Conservation (phyloP, 2,113 vertebrate species). For the Mola mola region DNA sequence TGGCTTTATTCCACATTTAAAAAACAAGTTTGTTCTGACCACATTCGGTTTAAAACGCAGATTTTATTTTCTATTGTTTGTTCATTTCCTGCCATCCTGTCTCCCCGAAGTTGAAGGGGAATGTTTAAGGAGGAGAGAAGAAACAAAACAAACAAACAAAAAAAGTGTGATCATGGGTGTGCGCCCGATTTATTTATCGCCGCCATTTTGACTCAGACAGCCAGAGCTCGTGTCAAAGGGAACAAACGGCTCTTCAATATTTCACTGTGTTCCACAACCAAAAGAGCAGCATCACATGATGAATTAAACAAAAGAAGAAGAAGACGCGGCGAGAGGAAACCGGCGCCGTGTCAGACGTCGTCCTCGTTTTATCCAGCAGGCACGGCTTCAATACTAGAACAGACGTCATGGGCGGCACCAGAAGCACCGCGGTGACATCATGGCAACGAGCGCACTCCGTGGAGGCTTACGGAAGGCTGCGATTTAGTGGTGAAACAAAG, state of each 20-base stretch:
- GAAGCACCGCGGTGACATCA: conserved; percentile 92
- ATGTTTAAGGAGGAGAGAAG: neutral
- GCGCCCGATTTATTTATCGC: conserved; percentile 79
- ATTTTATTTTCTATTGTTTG: no score
- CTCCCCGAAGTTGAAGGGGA: conserved; percentile 10
- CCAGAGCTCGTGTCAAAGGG: conserved; percentile 60
- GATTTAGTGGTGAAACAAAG: no score
- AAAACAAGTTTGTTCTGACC: no score
- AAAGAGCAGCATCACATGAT: conserved; percentile 51
- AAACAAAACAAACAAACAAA: no score
- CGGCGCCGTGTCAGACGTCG: conserved; percentile 84
- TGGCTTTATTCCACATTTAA: no score
- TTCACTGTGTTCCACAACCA: conserved; percentile 45
- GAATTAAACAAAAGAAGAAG: conserved; percentile 77
- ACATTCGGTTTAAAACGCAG: no score
- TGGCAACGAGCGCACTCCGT: conserved; percentile 85
- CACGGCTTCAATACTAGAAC: conserved; percentile 95
- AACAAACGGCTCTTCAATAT: conserved; percentile 77
- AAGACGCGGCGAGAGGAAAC: conserved; percentile 40
- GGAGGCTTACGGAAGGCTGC: no score
- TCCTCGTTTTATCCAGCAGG: no score
- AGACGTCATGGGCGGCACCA: conserved; percentile 92
- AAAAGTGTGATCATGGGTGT: neutral
- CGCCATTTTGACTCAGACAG: conserved; percentile 46
- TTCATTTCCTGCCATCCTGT: conserved; percentile 4